Conservation (phyloP, 2,113 vertebrate genomes). For the Otocyon megalotis region DNA sequence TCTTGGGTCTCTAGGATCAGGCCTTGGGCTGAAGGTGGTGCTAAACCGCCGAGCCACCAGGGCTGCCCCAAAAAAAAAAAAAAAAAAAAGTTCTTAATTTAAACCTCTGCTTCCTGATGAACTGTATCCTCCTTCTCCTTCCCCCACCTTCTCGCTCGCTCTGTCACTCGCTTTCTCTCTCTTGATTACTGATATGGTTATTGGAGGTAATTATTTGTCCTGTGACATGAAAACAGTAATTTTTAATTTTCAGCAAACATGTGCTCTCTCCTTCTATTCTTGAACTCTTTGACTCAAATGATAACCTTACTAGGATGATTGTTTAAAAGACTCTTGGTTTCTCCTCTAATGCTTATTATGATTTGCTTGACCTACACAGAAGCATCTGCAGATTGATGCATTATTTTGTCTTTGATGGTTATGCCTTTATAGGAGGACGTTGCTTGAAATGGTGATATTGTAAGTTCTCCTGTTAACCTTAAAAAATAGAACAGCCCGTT, state of each 20-base stretch:
- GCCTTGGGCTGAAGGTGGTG: too few species aligned
- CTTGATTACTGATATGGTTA: neutral
- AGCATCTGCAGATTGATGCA: neutral
- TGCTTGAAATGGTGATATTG: neutral
- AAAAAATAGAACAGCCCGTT: neutral
- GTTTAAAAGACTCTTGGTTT: neutral
- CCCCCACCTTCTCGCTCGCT: neutral
- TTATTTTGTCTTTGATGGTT: neutral
- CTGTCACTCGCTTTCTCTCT: neutral
- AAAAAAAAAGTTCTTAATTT: neutral
- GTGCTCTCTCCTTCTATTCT: neutral
- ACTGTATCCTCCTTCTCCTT: neutral
- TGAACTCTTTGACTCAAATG: neutral
- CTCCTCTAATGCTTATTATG: neutral
- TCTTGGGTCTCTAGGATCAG: too few species aligned
- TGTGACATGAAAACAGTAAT: neutral
- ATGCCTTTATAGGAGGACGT: neutral
- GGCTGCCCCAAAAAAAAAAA: too few species aligned
- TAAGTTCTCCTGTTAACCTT: neutral
- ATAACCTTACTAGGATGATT: neutral
- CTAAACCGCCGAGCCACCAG: too few species aligned
- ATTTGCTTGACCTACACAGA: neutral
- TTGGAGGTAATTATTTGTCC: neutral
- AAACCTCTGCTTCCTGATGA: neutral
- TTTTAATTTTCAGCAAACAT: constrained; percentile 4